phyloP scores from a whole-genome alignment of 64 coral and sea anemone genomes.

The Stylophora pistillata region DNA sequence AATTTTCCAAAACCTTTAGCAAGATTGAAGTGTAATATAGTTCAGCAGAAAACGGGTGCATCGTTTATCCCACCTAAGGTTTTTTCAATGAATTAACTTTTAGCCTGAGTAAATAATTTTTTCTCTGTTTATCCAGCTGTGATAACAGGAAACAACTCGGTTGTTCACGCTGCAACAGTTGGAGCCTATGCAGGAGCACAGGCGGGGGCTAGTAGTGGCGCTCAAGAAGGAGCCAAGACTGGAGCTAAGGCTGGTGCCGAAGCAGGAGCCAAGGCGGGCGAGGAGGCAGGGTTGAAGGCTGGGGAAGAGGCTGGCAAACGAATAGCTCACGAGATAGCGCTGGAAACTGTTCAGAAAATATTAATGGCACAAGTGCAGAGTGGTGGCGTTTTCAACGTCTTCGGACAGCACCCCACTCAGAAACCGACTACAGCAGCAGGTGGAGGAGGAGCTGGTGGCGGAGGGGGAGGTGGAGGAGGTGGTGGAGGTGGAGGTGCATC shows the following conservation, averaged over 20 bases:
- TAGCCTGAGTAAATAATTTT: neutral
- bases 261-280: slow-evolving; percentile 83
- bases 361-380: slow-evolving; percentile 59
- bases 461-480: slow-evolving; percentile 24
- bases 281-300: slow-evolving; percentile 80
- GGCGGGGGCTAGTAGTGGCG: slow-evolving; percentile 72
- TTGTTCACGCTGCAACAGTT: slow-evolving; percentile 68
- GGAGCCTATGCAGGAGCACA: slow-evolving; percentile 80
- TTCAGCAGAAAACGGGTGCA: too few relatives aligned
- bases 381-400: slow-evolving; percentile 74
- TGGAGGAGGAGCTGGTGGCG: slow-evolving; percentile 21
- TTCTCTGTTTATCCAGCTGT: slow-evolving; percentile 5
- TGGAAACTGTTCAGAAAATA: slow-evolving; percentile 83
- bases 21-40: too few relatives aligned
- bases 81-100: neutral
- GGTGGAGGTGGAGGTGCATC: slow-evolving; percentile 22
- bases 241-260: slow-evolving; percentile 83
- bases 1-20: too few relatives aligned
- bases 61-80: neutral
- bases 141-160: slow-evolving; percentile 47
- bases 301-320: slow-evolving; percentile 75
- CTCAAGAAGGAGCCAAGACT: slow-evolving; percentile 74
- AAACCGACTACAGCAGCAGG: slow-evolving; percentile 1
- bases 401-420: slow-evolving; percentile 26
- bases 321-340: slow-evolving; percentile 80